Evolutionary conservation across 2,797 vertebrate genomes (phyloP), one percentile per base, ranked within the genome.

Genomic region (Gymnocypris eckloni): DNA sequence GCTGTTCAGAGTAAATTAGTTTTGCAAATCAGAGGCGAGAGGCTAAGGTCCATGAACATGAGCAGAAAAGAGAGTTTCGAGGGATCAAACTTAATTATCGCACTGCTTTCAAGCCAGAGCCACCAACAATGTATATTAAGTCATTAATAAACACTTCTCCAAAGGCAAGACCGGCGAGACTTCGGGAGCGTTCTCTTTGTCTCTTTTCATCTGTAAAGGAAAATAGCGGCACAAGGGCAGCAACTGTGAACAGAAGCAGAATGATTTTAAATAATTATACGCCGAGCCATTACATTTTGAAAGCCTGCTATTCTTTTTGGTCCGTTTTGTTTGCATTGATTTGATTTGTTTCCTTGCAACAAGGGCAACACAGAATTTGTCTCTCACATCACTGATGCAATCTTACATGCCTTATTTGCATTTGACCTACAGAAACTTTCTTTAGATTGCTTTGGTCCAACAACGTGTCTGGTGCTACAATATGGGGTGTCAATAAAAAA

Each of bases 11-110:
- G 87, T 84, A 90, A 94, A 95, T 93, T 86, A 91, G 91, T 89
- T 88, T 87, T 59, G 89, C 87, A 82, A 82, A 91, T 89, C 90
- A 91, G 73, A 72, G 66, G 48, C 4, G 22, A 69, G 78, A 70
- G 84, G 59, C 78, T 71, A 59, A 72, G 89, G 85, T 84, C 10
- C 83, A 11, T 66, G 88, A 90, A 84, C 91, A 91, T 91, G 76
- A 90, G 91, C 92, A 89, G 90, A 92, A 90, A 90, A 91, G 90
- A 90, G 90, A 92, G 90, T 90, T 87, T 90, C 90, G 86, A 86
- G 87, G 86, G 92, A 93, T 95, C 93, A 94, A 92, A 92, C 86
- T 91, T 91, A 94, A 95, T 95, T 90, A 95, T 90, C 82, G 72
- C 90, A 86, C 92, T 89, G 56, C 79, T 79, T 88, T 86, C 88